phyloP scores from a whole-genome alignment of 2,888 invertebrate genomes.

The Poecilus cupreus region DNA sequence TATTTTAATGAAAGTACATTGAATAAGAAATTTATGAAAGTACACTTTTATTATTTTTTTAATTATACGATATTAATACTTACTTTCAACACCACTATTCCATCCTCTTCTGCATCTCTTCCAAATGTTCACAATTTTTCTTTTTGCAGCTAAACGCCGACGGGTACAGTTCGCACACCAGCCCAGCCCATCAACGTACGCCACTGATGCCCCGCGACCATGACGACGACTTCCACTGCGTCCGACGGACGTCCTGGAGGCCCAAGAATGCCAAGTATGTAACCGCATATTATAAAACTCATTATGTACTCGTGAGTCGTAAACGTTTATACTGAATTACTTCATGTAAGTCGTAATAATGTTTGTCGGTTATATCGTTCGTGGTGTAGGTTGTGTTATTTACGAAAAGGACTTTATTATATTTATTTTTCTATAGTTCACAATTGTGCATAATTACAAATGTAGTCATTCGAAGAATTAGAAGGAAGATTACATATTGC shows the following conservation, averaged over 20 bases:
- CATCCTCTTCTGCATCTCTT: background rate
- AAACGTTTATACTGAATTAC: too few species aligned
- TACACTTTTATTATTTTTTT: background rate
- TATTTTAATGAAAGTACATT: background rate
- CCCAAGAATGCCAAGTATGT: constrained; percentile 96
- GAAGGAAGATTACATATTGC: too few species aligned
- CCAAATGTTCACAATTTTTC: background rate
- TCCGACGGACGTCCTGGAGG: constrained; percentile 75
- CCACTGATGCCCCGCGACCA: constrained; percentile 85
- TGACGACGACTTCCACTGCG: constrained; percentile 80
- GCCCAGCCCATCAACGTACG: constrained; percentile 82
- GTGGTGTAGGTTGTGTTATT: too few species aligned
- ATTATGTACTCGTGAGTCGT: background rate
- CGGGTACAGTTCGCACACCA: constrained; percentile 90
- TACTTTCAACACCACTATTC: background rate
- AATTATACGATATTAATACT: background rate
- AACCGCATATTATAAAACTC: background rate
- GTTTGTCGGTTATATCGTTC: too few species aligned
- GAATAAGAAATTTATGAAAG: background rate
- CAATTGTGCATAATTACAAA: too few species aligned
- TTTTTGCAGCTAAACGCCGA: constrained; percentile 86
- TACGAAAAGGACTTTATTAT: too few species aligned
- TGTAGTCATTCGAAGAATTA: too few species aligned
- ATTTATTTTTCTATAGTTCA: too few species aligned
- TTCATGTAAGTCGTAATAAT: too few species aligned